Evolutionary conservation across 2,888 invertebrate species (phyloP), one percentile per base, ranked within the genome.

Genomic region (Aelia acuminata): DNA sequence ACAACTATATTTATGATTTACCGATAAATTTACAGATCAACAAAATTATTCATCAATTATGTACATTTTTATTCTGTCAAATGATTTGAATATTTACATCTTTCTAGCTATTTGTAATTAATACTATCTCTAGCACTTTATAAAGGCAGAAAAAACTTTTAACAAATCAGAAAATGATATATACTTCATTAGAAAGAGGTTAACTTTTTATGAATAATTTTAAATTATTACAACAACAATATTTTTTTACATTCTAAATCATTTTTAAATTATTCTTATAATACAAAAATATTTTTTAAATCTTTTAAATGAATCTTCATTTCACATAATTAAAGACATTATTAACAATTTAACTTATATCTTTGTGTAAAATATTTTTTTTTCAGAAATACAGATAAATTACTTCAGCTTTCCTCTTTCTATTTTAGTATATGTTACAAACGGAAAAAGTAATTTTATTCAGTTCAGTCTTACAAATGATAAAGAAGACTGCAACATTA

Each of bases 401-500:
- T 35, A 70, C 3, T 35, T 70, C 8, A 35, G 20, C 1, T 70
- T 35, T 18, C 35, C 35, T 35, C 35, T 70, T 35, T 20, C 35
- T 18, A 3, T 35, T 63, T 35, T 35, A 70, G 26, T 20, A 35
- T 57, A 57, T 26, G 11, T 57, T 57, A 26, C 26, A 57, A 8
- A 53, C 11, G 1, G 5, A 63, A 63, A 31, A 1, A 3, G 31
- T 35, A 18, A 70, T 70, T 35, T 70, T 70, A 70, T 35, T 70
- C 20, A 70, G 63, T 35, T 70, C 63, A 70, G 35, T 35, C 63
- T 31, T 35, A 70, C 63, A 47, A 47, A 80, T 80, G 80, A 80
- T 15, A 80, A 15, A 80, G 80, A 80, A n/a, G 80, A 80, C 35
- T 80, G 80, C 22, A 80, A 47, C 80, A 80, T 80, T 31, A 87